Base-by-base conservation (phyloP, 2,113 vertebrate species). In the Silurus asotus region DNA sequence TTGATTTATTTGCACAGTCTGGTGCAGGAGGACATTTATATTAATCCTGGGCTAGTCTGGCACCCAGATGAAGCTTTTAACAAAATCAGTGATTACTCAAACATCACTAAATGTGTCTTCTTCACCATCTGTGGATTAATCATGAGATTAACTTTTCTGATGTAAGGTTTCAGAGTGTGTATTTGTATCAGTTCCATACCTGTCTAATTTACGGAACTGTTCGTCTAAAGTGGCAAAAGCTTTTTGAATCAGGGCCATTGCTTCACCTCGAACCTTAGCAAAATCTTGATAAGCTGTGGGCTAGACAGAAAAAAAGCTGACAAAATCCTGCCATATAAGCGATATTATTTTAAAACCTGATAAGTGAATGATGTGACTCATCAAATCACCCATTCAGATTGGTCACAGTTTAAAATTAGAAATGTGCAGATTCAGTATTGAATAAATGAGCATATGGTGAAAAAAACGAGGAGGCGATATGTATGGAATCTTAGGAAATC, bases 141-240 rank as follows among this genome's bases (percentile, higher is more conserved):
- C 11, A 6, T 7, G 11, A 45, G 51, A 55, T 53, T 84, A 9
- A 67, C 0, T 28, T 61, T 59, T 8, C 10, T 56, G 2, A 19
- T n/a, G 9, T 23, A 17, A 23, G 15, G 49, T 37, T 82, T 61
- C 25, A 23, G 9, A 13, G 2, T 14, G n/a, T 23, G 25, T 1
- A 17, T 81, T 19, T 20, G 53, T 37, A 69, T 49, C 25, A 56
- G 1, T 67, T 84, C 86, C 81, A 81, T 94, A 95, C 95, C 90
- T 90, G 70, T 95, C 90, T 77, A 96, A 89, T 86, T 95, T 95
- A 72, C 92, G 93, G 89, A 95, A 95, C 86, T 96, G 91, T 55
- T 94, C 87, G 51, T 95, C 93, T 87, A 95, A 84, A 87, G 95
- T 91, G 75, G 84, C 37, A 84, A 96, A 96, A 6, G 94, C 94